Evolutionary conservation across 2,113 vertebrate species (phyloP), one percentile per base, ranked within the genome.

Genomic region (Lichenostomus cassidix): DNA sequence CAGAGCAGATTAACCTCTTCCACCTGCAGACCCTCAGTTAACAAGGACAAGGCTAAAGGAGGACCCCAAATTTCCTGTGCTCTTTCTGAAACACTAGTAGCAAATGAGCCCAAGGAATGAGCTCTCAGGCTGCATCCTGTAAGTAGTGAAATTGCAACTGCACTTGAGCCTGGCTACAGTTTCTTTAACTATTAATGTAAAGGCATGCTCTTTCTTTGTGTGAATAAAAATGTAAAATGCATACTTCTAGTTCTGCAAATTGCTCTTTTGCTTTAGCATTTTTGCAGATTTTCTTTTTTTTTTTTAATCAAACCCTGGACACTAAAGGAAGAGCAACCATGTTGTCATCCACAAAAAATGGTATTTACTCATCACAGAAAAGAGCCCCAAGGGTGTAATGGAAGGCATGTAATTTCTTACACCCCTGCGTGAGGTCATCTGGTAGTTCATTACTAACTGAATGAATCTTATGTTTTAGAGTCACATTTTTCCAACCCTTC

Each of bases 11-110:
- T 16, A 25, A 73, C 4, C 7, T 73, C 70, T 88, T 42, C 27
- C n/a, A 20, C 21, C 27, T 63, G 42, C 19, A 70, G 64, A n/a
- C 4, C 7, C 10, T 52, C 0, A 0, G 3, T 37, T 67, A 33
- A 21, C 37, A 24, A 18, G 41, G 16, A 27, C 15, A 28, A 21
- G 15, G 16, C 2, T 71, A 42, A 58, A 47, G 16, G 28, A 62
- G 12, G 5, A 31, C 3, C 19, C 52, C 39, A 63, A 1, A 55
- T 56, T 56, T 41, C 37, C 22, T 59, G 12, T 23, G 24, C 16
- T 59, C 9, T 60, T 73, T 82, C 22, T 65, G 49, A 56, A 28
- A 19, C 21, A 23, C 18, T 23, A 21, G 23, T 4, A 70, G n/a
- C 15, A 84, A 91, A 64, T 11, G 10, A 75, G 8, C 7, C 47